Conservation (phyloP, 2,888 invertebrate species). For the Cremastinae sp. region DNA sequence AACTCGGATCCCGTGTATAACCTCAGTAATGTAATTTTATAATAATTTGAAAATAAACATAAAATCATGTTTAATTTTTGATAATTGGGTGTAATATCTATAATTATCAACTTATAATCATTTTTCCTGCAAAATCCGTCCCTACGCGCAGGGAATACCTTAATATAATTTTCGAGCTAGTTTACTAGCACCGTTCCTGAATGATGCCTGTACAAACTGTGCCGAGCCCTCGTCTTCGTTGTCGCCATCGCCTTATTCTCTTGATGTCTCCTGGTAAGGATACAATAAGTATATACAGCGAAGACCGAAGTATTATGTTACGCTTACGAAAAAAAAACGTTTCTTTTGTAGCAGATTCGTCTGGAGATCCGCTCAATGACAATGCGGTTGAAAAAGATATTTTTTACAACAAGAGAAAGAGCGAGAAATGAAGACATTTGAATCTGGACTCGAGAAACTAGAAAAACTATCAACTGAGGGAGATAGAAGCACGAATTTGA, state of each 20-base stretch:
- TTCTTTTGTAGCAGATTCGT: slow-evolving; percentile 22
- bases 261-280: slow-evolving; percentile 57
- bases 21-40: too few species aligned
- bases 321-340: slow-evolving; percentile 35
- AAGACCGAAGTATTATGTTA: slow-evolving; percentile 58
- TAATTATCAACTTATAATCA: too few species aligned
- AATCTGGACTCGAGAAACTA: neutral
- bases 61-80: too few species aligned
- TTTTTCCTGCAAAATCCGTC: too few species aligned
- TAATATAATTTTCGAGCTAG: too few species aligned
- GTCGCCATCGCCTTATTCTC: slow-evolving; percentile 38
- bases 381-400: slow-evolving; percentile 12
- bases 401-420: slow-evolving; percentile 2
- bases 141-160: too few species aligned
- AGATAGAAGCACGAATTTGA: slow-evolving; percentile 19
- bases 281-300: slow-evolving; percentile 56
- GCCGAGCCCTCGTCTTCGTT: slow-evolving; percentile 40
- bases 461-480: slow-evolving; percentile 26
- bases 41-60: too few species aligned
- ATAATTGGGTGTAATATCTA: too few species aligned
- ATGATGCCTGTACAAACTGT: slow-evolving; percentile 29
- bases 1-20: too few species aligned
- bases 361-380: slow-evolving; percentile 21
- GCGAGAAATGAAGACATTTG: neutral
- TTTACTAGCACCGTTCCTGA: slow-evolving; percentile 35